Conservation (phyloP, 2,888 invertebrate species). For the Parapristionchus giblindavisi region DNA sequence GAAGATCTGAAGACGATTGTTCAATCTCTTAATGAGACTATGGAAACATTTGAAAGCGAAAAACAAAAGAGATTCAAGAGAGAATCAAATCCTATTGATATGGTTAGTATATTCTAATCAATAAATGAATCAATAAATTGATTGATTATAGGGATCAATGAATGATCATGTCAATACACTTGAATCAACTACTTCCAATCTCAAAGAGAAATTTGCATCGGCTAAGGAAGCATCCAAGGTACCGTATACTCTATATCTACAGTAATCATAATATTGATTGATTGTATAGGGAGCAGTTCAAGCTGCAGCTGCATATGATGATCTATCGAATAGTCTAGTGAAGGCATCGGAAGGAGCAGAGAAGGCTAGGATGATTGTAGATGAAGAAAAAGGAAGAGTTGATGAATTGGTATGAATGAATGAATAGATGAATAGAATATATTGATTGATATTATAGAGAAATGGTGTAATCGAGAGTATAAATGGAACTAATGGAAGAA, state of each 20-base stretch:
- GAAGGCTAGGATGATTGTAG: conserved; percentile 43
- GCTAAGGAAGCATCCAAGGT: conserved; percentile 32
- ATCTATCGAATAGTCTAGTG: conserved; percentile 51
- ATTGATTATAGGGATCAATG: conserved; percentile 25
- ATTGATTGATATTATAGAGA: conserved; percentile 8
- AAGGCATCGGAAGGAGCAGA: conserved; percentile 53
- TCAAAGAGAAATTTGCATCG: conserved; percentile 35
- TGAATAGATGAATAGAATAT: background rate
- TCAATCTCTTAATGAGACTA: conserved; percentile 27
- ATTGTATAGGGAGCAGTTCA: conserved; percentile 47
- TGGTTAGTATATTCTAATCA: background rate
- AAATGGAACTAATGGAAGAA: background rate
- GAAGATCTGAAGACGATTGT: conserved; percentile 39
- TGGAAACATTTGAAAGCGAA: conserved; percentile 23
- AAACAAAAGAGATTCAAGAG: conserved; percentile 33
- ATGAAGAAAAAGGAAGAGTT: conserved; percentile 39
- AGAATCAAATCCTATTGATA: background rate
- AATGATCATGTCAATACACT: conserved; percentile 11
- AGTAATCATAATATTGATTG: background rate
- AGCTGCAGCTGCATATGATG: conserved; percentile 60
- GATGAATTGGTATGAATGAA: conserved; percentile 37
- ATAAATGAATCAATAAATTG: background rate
- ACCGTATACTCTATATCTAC: background rate
- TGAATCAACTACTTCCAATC: conserved; percentile 1
- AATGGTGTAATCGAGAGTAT: conserved; percentile 8